phyloP scores from a whole-genome alignment of 2,797 vertebrate species.

The Erpetoichthys calabaricus region DNA sequence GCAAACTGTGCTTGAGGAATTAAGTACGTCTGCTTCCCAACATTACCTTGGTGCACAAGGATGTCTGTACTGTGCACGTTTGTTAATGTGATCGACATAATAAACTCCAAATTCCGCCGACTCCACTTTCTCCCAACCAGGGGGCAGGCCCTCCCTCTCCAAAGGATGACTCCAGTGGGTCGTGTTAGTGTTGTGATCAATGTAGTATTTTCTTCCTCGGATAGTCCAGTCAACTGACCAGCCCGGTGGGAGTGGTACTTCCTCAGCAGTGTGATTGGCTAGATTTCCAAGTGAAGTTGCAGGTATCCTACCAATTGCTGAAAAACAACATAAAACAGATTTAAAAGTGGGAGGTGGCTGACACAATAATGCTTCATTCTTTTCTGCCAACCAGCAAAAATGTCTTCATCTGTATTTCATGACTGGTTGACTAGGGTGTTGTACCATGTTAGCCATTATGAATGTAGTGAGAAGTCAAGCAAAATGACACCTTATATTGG shows the following conservation, averaged over 20 bases:
- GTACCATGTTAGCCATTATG: no score
- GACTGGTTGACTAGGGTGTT: no score
- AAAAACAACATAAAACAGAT: slow-evolving; percentile 5
- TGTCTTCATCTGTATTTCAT: no score
- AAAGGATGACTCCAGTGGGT: slow-evolving; percentile 97
- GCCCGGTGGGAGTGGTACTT: slow-evolving; percentile 79
- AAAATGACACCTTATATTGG: no score
- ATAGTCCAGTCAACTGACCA: slow-evolving; percentile 98
- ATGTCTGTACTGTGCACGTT: slow-evolving; percentile 86
- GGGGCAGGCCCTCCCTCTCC: slow-evolving; percentile 87
- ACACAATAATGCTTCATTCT: no score
- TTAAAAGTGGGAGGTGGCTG: no score
- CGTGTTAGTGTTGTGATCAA: slow-evolving; percentile 96
- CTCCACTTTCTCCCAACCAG: slow-evolving; percentile 93
- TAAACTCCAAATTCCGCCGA: slow-evolving; percentile 87
- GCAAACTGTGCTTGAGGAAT: no score
- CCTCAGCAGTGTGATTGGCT: slow-evolving; percentile 73
- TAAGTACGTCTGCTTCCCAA: no score
- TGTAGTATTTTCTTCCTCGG: slow-evolving; percentile 90
- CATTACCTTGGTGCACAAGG: slow-evolving; percentile 88
- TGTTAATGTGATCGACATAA: slow-evolving; percentile 93
- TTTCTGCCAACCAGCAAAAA: no score
- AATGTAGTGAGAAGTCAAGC: no score
- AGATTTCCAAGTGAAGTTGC: slow-evolving; percentile 93
- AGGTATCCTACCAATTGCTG: slow-evolving; percentile 84